These are phyloP conservation scores for Empis livida DNA, from an alignment of 2,888 invertebrate genomes.

Conservation along the genomic window DNA sequence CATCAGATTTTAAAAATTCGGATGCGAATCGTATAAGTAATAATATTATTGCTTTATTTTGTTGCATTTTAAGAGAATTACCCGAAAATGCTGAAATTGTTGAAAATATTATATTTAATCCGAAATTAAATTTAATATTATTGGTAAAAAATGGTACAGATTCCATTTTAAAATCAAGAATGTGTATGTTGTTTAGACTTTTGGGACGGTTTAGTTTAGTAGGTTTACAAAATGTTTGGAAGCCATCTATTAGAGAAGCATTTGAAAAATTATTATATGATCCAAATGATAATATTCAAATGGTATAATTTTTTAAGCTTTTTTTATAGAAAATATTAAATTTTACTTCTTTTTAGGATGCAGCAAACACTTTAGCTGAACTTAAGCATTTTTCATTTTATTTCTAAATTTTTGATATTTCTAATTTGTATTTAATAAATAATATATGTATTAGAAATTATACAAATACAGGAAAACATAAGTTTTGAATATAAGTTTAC, in stretches of 20 bases:
- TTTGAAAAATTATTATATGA: constrained; percentile 27
- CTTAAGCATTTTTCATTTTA: constrained; percentile 32
- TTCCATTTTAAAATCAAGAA: constrained; percentile 43
- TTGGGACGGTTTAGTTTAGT: constrained; percentile 55
- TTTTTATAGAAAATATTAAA: not conserved
- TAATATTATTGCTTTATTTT: constrained; percentile 59
- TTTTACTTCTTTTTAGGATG: constrained; percentile 20
- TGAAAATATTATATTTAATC: constrained; percentile 51
- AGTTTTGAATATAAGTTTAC: too few relatives aligned
- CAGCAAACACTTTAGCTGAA: constrained; percentile 29
- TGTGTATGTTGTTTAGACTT: constrained; percentile 57
- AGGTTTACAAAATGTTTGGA: constrained; percentile 40
- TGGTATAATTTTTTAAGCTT: constrained; percentile 14
- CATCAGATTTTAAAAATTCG: constrained; percentile 23
- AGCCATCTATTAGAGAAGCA: constrained; percentile 20
- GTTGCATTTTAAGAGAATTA: constrained; percentile 55
- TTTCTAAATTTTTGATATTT: constrained; percentile 16
- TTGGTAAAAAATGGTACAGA: constrained; percentile 47
- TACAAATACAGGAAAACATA: too few relatives aligned
- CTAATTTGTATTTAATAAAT: too few relatives aligned
- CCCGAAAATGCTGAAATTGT: constrained; percentile 67
- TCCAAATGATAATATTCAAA: constrained; percentile 19
- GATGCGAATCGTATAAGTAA: constrained; percentile 42
- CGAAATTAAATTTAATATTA: constrained; percentile 40
- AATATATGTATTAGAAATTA: too few relatives aligned